Percentiles rank a stretch among this genome's conserved stretches.
Evolutionary conservation across 2,797 vertebrate species (phyloP).

Genomic region (Echeneis naucrates): DNA sequence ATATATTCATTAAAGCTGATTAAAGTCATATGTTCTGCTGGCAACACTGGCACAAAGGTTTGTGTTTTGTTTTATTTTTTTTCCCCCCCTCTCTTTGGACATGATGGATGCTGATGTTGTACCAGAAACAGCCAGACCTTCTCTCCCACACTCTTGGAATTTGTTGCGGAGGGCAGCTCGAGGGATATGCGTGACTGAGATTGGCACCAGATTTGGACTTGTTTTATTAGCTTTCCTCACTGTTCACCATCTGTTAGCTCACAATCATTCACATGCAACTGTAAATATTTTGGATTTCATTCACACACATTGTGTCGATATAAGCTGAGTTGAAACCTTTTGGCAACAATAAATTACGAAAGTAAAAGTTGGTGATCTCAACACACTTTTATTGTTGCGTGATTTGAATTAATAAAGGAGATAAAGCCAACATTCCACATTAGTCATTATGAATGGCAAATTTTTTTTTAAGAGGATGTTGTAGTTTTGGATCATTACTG

Average conservation of each 20-base stretch:
- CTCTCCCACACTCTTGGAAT: constrained; percentile 9
- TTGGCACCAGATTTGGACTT: constrained; percentile 78
- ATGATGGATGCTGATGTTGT: constrained; percentile 43
- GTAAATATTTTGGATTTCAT: constrained; percentile 64
- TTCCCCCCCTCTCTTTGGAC: constrained; percentile 34
- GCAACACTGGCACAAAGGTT: constrained; percentile 31
- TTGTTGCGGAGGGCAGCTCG: constrained; percentile 25
- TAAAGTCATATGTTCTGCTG: constrained; percentile 50
- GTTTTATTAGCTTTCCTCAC: constrained; percentile 72
- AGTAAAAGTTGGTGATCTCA: background rate
- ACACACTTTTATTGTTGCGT: background rate
- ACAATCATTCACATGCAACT: constrained; percentile 66
- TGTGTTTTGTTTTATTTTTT: constrained; percentile 22
- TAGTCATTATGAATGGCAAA: background rate
- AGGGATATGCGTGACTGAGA: constrained; percentile 76
- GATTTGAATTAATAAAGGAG: constrained; percentile 4
- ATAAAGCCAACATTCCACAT: background rate
- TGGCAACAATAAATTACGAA: constrained; percentile 23
- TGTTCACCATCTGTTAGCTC: constrained; percentile 77
- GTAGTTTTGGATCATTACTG: background rate
- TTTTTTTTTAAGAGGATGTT: background rate
- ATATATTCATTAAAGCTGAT: constrained; percentile 44
- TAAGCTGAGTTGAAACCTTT: constrained; percentile 12
- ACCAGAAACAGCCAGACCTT: constrained; percentile 59
- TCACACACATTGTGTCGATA: constrained; percentile 47